Evolutionary conservation across 2,113 vertebrate genomes (phyloP), one percentile per base, ranked within the genome.

Genomic region (Gambusia holbrooki): DNA sequence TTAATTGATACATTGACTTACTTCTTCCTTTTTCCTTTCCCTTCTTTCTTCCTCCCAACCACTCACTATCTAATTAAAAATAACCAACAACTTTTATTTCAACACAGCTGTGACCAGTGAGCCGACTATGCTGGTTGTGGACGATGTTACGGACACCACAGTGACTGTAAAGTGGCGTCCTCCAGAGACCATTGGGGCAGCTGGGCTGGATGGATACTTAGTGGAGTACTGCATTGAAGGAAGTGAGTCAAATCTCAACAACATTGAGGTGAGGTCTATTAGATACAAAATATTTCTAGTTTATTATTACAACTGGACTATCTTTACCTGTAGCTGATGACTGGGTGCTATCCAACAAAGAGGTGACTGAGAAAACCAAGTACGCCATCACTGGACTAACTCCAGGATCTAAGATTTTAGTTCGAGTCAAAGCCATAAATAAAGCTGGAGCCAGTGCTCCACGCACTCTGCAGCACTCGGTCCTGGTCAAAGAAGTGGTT

Each of bases 151-250:
- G 0, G 98, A 99, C 83, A 95, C 77, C 35, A 88, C 95, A 0
- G 96, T 99, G 77, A 98, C 98, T 0, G 94, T 99, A 91, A 99
- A 97, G 84, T 99, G 98, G 98, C 94, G 98, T 62, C 97, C 98
- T 4, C 98, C 98, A 30, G 98, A 99, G 82, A 97, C 97, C 73
- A 99, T 99, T 0, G 98, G 98, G 51, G 98, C 98, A 0, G 98
- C 98, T 17, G 98, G 98, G 66, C 90, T 99, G 86, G 97, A 99
- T 0, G 98, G 98, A 83, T 99, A 99, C 85, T 88, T 96, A 79
- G 88, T 99, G 89, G 98, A 99, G 86, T 99, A 99, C 90, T 97
- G 97, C 93, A 74, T 97, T 58, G 98, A 99, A 97, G 98, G 97
- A 96, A 95, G 98, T 99, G 93, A 97, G 97, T 93, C 28, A 68